phyloP scores from a whole-genome alignment of 2,113 vertebrate species.

The Apodemus speciosus region DNA sequence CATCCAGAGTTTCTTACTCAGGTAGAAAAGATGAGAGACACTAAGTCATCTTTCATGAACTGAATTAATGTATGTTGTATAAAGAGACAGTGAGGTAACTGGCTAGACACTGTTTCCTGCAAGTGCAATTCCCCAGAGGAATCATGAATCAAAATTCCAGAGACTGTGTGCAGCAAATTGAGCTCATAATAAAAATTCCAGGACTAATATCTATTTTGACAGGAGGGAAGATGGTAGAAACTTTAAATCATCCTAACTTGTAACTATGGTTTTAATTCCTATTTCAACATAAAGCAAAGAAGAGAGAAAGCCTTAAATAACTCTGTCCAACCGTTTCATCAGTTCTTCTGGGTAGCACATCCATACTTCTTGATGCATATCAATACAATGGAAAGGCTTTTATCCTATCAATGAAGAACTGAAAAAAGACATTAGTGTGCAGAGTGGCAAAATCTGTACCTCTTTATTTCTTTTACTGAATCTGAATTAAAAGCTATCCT shows the following conservation, averaged over 20 bases:
- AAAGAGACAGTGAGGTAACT: slow-evolving; percentile 77
- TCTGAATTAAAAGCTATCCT: not conserved
- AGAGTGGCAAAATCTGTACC: not conserved
- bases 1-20: not conserved
- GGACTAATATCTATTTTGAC: slow-evolving; percentile 58
- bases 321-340: not conserved
- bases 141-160: slow-evolving; percentile 77
- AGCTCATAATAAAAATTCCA: slow-evolving; percentile 64
- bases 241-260: slow-evolving; percentile 49
- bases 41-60: slow-evolving; percentile 33
- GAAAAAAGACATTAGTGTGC: not conserved
- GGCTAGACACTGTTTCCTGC: slow-evolving; percentile 76
- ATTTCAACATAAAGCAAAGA: slow-evolving; percentile 35
- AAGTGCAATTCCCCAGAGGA: slow-evolving; percentile 66
- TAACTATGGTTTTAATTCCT: slow-evolving; percentile 26
- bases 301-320: slow-evolving; percentile 36
- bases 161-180: slow-evolving; percentile 58
- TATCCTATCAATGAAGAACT: not conserved
- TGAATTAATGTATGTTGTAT: slow-evolving; percentile 56
- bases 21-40: slow-evolving; percentile 39
- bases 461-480: not conserved
- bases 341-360: not conserved
- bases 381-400: not conserved
- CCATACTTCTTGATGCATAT: not conserved
- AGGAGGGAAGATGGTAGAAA: slow-evolving; percentile 14